Conservation (phyloP, 2,113 vertebrate species). For the Amphiprion ocellaris region DNA sequence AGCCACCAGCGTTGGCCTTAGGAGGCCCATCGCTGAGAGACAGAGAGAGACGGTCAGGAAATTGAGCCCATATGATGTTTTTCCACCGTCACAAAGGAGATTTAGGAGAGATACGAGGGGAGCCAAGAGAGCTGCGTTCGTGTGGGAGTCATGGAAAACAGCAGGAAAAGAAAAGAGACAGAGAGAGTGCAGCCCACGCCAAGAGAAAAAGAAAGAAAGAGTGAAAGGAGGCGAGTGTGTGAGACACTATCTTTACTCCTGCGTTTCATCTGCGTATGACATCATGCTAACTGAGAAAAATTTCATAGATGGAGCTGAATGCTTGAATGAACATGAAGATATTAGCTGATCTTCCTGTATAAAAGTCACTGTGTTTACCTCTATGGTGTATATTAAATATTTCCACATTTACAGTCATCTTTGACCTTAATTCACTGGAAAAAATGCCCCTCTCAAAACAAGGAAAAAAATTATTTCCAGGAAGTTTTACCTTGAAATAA, state of each 20-base stretch:
- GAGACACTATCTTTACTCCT: conserved; percentile 64
- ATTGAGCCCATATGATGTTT: conserved; percentile 87
- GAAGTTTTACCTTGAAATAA: no score
- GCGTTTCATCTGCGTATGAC: conserved; percentile 58
- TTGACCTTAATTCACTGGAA: background rate
- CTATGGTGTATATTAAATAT: background rate
- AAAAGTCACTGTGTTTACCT: conserved; percentile 20
- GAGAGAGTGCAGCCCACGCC: conserved; percentile 59
- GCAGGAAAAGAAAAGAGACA: conserved; percentile 61
- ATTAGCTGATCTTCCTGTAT: conserved; percentile 19
- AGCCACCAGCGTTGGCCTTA: conserved; percentile 77
- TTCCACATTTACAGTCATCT: conserved; percentile 3
- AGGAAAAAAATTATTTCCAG: no score
- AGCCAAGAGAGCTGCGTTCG: conserved; percentile 76
- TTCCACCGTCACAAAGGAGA: conserved; percentile 82
- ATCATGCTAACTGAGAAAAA: conserved; percentile 44
- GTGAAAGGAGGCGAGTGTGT: conserved; percentile 53
- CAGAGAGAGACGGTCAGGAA: conserved; percentile 79
- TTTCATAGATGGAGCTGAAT: conserved; percentile 8
- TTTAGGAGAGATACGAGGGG: conserved; percentile 76
- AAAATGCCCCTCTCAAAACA: no score
- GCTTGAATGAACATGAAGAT: conserved; percentile 49
- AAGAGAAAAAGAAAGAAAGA: conserved; percentile 56
- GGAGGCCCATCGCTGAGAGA: conserved; percentile 74
- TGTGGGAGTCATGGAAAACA: conserved; percentile 82